phyloP scores from a whole-genome alignment of 35 echinoderm and acorn worm species.

The Eucidaris tribuloides region DNA sequence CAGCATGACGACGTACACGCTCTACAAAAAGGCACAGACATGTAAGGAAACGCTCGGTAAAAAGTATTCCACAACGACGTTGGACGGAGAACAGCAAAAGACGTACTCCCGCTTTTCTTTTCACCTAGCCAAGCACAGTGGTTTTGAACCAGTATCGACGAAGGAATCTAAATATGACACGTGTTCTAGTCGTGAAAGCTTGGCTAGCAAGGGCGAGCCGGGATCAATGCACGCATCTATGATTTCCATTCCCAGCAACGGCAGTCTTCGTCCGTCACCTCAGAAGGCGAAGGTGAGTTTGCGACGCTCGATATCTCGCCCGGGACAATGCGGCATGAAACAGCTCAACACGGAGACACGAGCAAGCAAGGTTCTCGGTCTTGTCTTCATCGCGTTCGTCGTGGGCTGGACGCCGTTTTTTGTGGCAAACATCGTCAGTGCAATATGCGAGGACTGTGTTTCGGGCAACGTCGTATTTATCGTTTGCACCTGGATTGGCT shows the following conservation, averaged over 20 bases:
- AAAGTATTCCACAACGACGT: neutral
- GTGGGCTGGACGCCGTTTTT: conserved; percentile 91
- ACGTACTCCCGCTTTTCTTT: neutral
- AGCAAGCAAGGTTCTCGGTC: conserved; percentile 78
- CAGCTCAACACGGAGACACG: conserved; percentile 57
- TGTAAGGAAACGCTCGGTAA: neutral
- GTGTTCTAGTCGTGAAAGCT: neutral
- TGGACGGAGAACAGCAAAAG: neutral
- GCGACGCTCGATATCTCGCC: neutral
- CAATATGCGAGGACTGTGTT: conserved; percentile 12
- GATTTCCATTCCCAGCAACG: neutral
- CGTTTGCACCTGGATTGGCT: conserved; percentile 77
- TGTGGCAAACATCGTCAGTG: conserved; percentile 46
- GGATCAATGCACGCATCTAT: neutral
- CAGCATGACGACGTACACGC: conserved; percentile 44
- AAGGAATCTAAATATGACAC: neutral
- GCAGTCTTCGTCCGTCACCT: neutral
- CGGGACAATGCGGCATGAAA: neutral
- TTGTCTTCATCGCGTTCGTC: conserved; percentile 70
- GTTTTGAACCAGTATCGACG: neutral
- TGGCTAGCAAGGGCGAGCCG: neutral
- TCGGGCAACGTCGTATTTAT: conserved; percentile 25
- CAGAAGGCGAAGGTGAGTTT: neutral
- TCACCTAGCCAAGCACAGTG: neutral
- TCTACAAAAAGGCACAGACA: conserved; percentile 40